Evolutionary conservation across 2,888 invertebrate genomes (phyloP).

Genomic region (Polydrusus cervinus): DNA sequence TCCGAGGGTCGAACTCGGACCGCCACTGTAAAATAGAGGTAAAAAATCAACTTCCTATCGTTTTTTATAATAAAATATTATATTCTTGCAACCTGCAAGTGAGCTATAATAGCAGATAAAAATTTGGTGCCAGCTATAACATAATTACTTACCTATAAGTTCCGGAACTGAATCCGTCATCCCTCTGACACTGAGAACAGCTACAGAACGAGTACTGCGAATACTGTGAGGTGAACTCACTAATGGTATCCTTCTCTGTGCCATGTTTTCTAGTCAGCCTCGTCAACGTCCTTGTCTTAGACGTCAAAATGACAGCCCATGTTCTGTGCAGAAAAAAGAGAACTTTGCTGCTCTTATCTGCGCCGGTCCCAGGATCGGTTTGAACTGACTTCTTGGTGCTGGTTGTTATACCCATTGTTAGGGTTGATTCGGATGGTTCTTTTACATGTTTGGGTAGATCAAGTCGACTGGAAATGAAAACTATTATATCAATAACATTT

Average conservation of each 20-base stretch:
- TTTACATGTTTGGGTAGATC: constrained; percentile 23
- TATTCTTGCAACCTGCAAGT: no score
- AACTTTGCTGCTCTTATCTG: constrained; percentile 60
- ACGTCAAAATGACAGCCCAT: constrained; percentile 67
- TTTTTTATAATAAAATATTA: no score
- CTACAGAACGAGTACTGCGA: constrained; percentile 68
- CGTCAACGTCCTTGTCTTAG: constrained; percentile 59
- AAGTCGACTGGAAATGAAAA: background rate
- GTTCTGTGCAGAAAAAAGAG: constrained; percentile 67
- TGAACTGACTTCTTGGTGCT: constrained; percentile 33
- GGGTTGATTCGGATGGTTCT: background rate
- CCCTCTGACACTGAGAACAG: constrained; percentile 67
- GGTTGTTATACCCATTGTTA: constrained; percentile 42
- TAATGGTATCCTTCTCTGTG: constrained; percentile 49
- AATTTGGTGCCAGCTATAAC: no score
- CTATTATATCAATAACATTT: background rate
- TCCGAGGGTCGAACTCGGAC: no score
- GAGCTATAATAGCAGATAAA: no score
- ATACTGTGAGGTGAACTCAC: constrained; percentile 61
- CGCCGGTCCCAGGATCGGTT: background rate
- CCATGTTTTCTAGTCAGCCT: constrained; percentile 33
- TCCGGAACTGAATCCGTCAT: constrained; percentile 62
- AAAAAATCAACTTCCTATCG: no score
- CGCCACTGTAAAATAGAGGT: no score
- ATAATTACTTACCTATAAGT: constrained; percentile 59